These are phyloP conservation scores for Leptopilina clavipes DNA, from an alignment of 1,140 invertebrate genomes.

Conservation along the genomic window DNA sequence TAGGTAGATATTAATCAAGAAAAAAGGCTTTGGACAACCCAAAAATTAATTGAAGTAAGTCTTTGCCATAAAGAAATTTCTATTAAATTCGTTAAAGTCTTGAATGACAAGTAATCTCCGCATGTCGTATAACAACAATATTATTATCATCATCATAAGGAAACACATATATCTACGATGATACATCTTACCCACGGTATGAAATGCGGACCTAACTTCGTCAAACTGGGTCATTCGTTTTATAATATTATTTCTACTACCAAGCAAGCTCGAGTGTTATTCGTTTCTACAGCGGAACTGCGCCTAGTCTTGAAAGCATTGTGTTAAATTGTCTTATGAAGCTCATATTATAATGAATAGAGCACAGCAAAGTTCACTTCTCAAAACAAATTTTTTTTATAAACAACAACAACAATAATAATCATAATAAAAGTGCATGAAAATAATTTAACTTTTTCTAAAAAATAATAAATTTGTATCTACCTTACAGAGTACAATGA, in stretches of 20 bases:
- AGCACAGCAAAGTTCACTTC: constrained; percentile 40
- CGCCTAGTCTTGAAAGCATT: constrained; percentile 51
- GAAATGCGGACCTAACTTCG: constrained; percentile 44
- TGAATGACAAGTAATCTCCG: constrained; percentile 8
- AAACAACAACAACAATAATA: too few species aligned
- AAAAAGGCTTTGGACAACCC: background rate
- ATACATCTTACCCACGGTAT: constrained; percentile 28
- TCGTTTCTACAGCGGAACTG: constrained; percentile 49
- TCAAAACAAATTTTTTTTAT: background rate
- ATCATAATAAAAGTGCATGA: too few species aligned
- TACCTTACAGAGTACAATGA: background rate
- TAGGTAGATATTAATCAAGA: background rate
- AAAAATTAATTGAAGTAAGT: background rate
- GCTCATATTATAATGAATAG: constrained; percentile 44
- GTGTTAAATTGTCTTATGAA: constrained; percentile 55
- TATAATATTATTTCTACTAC: constrained; percentile 59
- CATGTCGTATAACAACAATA: constrained; percentile 3
- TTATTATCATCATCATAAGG: constrained; percentile 25
- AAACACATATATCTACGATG: constrained; percentile 27
- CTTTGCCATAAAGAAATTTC: background rate
- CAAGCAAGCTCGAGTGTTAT: constrained; percentile 54
- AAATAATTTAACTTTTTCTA: background rate
- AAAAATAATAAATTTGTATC: background rate
- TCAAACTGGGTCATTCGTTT: constrained; percentile 65
- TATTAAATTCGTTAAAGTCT: constrained; percentile 26